Evolutionary conservation across 1,140 invertebrate species (phyloP).

Genomic region (Hypothenemus hampei): DNA sequence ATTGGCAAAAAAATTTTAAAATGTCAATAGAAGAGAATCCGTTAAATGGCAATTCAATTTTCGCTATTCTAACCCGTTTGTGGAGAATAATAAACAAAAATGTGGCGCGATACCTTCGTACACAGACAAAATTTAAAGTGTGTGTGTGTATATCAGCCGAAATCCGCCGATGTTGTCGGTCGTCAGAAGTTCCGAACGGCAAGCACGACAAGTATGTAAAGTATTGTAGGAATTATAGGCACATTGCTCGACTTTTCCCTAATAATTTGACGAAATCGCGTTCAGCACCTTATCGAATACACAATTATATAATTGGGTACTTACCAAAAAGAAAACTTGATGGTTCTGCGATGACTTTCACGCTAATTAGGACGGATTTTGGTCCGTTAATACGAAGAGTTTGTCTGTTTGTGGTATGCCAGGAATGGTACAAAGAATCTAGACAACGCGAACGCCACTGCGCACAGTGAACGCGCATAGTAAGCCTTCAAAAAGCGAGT

Average conservation of each 20-base stretch:
- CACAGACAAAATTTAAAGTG: slow-evolving; percentile 36
- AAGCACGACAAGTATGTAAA: slow-evolving; percentile 75
- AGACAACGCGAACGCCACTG: slow-evolving; percentile 81
- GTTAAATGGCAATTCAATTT: too few relatives aligned
- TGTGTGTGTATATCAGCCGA: slow-evolving; percentile 32
- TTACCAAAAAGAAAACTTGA: slow-evolving; percentile 61
- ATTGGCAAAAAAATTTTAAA: too few relatives aligned
- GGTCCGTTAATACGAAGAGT: slow-evolving; percentile 71
- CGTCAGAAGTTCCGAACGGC: slow-evolving; percentile 43
- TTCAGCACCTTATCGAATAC: slow-evolving; percentile 54
- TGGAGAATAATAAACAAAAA: too few relatives aligned
- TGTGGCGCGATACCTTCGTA: too few relatives aligned
- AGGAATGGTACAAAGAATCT: slow-evolving; percentile 93
- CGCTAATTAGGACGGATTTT: slow-evolving; percentile 60
- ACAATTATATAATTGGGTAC: slow-evolving; percentile 52
- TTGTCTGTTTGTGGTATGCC: slow-evolving; percentile 84
- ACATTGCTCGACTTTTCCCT: slow-evolving; percentile 65
- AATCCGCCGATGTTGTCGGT: slow-evolving; percentile 36
- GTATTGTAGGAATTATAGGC: slow-evolving; percentile 70
- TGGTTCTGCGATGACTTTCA: slow-evolving; percentile 53
- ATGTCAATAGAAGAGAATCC: too few relatives aligned
- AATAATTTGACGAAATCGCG: slow-evolving; percentile 52
- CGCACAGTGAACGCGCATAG: slow-evolving; percentile 73
- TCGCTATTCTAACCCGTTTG: too few relatives aligned
- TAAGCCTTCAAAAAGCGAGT: slow-evolving; percentile 51